Evolutionary conservation across 1,140 invertebrate genomes (phyloP).

Genomic region (Cydia fagiglandana): DNA sequence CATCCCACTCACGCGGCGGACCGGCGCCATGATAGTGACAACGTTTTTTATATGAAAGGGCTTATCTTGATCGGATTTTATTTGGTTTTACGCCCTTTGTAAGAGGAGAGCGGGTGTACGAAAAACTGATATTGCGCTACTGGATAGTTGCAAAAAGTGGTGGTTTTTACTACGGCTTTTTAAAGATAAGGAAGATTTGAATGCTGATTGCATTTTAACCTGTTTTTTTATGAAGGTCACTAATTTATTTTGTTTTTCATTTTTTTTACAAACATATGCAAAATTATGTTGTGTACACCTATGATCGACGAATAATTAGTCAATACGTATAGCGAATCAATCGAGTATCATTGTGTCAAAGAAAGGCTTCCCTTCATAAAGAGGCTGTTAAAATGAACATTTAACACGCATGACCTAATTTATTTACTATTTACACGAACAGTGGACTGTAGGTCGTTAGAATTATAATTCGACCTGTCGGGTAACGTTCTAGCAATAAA

Average conservation of each 20-base stretch:
- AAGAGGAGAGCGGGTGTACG: not conserved
- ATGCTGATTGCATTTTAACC: not conserved
- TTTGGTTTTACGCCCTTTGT: not conserved
- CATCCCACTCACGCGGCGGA: slow-evolving; percentile 43
- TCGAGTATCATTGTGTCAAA: not conserved
- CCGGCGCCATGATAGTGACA: slow-evolving; percentile 38
- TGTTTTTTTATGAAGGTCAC: not conserved
- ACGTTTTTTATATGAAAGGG: slow-evolving; percentile 1
- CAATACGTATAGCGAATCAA: too few species aligned
- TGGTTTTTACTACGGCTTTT: not conserved
- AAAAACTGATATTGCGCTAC: slow-evolving; percentile 10
- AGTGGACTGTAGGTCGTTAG: not conserved
- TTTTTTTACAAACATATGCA: too few species aligned
- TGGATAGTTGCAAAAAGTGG: slow-evolving; percentile 20
- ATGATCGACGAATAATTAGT: too few species aligned
- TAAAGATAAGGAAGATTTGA: slow-evolving; percentile 32
- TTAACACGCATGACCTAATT: not conserved
- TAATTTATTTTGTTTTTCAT: not conserved
- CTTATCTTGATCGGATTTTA: slow-evolving; percentile 2
- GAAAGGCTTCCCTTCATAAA: not conserved
- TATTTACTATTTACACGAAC: not conserved
- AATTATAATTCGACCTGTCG: not conserved
- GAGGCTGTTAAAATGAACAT: not conserved
- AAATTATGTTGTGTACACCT: too few species aligned
- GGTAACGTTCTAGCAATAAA: not conserved